Conservation (phyloP, 1,140 invertebrate genomes). For the Araneus ventricosus region DNA sequence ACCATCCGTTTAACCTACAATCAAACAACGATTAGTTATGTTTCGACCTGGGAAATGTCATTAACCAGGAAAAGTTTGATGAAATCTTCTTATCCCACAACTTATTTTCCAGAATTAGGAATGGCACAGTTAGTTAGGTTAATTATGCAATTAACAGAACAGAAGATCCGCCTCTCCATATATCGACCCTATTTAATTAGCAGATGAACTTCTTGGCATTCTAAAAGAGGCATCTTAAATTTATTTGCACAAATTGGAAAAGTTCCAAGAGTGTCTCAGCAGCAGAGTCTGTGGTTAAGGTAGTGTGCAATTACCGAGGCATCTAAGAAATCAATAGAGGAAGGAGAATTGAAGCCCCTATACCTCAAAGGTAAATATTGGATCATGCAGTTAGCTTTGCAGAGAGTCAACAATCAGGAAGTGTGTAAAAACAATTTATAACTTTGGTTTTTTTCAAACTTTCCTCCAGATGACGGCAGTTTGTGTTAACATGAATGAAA, state of each 20-base stretch:
- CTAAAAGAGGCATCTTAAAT: not conserved
- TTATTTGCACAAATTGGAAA: not conserved
- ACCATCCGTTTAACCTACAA: too few species aligned
- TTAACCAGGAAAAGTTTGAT: too few species aligned
- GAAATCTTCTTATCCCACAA: not conserved
- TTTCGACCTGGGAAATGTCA: too few species aligned
- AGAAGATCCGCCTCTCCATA: not conserved
- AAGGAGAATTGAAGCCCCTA: not conserved
- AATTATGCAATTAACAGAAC: not conserved
- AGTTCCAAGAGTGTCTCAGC: not conserved
- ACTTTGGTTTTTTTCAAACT: not conserved
- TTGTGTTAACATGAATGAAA: too few species aligned
- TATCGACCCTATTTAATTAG: not conserved
- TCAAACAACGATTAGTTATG: too few species aligned
- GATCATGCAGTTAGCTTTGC: not conserved
- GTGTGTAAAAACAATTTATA: not conserved
- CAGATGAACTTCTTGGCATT: not conserved
- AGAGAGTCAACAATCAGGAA: not conserved
- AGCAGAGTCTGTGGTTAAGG: not conserved
- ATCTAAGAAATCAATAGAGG: not conserved
- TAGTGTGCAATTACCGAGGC: not conserved
- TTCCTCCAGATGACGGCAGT: too few species aligned
- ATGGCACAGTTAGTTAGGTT: not conserved
- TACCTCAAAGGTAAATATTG: not conserved
- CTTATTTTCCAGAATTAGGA: not conserved